phyloP scores from a whole-genome alignment of 2,888 invertebrate species.

The Eutolmus rufibarbis region DNA sequence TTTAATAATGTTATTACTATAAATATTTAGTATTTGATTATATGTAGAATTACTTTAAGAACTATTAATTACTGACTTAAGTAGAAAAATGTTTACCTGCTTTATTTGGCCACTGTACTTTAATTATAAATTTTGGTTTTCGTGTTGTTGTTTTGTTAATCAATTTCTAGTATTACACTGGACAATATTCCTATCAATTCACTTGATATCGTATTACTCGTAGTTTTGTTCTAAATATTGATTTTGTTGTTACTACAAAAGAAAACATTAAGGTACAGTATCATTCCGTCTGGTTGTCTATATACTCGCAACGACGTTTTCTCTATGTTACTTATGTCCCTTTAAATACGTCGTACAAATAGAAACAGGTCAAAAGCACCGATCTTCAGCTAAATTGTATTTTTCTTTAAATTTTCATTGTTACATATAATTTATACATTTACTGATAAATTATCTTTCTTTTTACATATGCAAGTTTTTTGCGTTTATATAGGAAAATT shows the following conservation, averaged over 20 bases:
- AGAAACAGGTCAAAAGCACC: conserved; percentile 64
- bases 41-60: conserved; percentile 44
- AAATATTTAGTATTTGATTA: conserved; percentile 29
- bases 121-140: conserved; percentile 49
- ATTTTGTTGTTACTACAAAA: conserved; percentile 3
- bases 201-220: conserved; percentile 39
- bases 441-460: conserved; percentile 17
- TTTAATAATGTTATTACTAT: conserved; percentile 29
- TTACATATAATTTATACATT: conserved; percentile 42
- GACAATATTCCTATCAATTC: conserved; percentile 35
- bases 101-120: conserved; percentile 56
- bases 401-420: conserved; percentile 49
- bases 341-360: conserved; percentile 60
- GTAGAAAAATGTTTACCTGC: conserved; percentile 52
- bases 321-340: not conserved
- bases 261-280: conserved; percentile 43
- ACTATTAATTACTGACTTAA: conserved; percentile 44
- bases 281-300: conserved; percentile 34
- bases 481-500: conserved; percentile 16
- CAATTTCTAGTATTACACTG: conserved; percentile 42
- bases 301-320: conserved; percentile 44
- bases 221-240: conserved; percentile 24
- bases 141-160: not conserved
- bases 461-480: not conserved
- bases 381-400: conserved; percentile 63